Evolutionary conservation across 2,113 vertebrate genomes (phyloP).

Genomic region (Canis aureus): DNA sequence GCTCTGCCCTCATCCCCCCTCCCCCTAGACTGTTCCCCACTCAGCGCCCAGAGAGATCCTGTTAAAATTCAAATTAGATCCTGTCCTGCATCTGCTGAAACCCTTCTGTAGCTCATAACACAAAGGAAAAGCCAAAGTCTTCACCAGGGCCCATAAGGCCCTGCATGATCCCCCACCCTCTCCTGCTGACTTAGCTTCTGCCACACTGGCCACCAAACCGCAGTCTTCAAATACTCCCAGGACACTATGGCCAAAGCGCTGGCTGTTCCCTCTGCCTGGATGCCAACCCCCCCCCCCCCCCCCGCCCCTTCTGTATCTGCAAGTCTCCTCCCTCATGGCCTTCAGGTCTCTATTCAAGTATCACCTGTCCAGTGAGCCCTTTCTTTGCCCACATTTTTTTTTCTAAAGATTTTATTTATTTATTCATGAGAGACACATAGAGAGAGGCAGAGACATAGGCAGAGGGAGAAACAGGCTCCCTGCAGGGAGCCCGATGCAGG

Average conservation of each 20-base stretch:
- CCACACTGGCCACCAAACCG: not conserved
- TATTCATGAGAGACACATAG: too few relatives aligned
- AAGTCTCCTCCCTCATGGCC: not conserved
- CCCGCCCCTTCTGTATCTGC: not conserved
- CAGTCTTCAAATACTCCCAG: not conserved
- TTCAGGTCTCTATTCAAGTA: not conserved
- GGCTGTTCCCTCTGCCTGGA: not conserved
- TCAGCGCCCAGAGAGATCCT: not conserved
- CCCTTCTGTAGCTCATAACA: not conserved
- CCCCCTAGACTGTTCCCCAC: not conserved
- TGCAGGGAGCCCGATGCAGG: too few relatives aligned
- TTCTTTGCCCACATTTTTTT: not conserved
- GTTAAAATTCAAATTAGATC: not conserved
- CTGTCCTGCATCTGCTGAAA: not conserved
- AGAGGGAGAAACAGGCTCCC: too few relatives aligned
- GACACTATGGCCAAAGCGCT: not conserved
- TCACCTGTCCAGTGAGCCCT: not conserved
- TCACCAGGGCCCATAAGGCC: not conserved
- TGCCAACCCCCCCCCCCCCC: not conserved
- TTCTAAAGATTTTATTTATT: too few relatives aligned
- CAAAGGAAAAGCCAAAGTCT: not conserved
- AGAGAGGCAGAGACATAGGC: too few relatives aligned
- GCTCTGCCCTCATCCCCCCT: not conserved
- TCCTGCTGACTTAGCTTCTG: not conserved
- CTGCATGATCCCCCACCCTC: accelerated